Evolutionary conservation across 1,140 invertebrate genomes (phyloP).

Genomic region (Melanaphis sacchari): DNA sequence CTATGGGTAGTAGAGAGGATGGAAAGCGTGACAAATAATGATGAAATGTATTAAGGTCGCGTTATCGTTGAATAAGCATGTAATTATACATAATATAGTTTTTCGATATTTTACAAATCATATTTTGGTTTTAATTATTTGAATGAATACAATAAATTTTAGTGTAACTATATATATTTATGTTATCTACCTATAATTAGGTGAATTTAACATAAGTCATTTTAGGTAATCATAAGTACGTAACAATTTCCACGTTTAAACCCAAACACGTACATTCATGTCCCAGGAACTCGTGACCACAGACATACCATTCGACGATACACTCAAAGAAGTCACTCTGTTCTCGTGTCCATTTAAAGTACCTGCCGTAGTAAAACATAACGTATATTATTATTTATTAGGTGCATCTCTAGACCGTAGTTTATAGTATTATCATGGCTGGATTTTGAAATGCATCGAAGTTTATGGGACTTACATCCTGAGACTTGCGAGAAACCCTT

Average conservation of each 20-base stretch:
- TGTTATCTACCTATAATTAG: background rate
- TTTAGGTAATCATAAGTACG: background rate
- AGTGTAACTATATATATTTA: background rate
- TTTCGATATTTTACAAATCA: background rate
- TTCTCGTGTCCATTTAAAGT: slow-evolving; percentile 84
- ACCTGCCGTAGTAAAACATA: slow-evolving; percentile 67
- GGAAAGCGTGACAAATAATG: slow-evolving; percentile 54
- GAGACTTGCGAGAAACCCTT: background rate
- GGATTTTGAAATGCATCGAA: background rate
- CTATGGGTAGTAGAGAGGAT: slow-evolving; percentile 1
- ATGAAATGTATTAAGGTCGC: slow-evolving; percentile 19
- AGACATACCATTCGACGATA: slow-evolving; percentile 83
- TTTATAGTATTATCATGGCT: background rate
- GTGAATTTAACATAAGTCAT: background rate
- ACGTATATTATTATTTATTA: background rate
- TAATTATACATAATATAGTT: background rate
- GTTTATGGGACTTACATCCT: background rate
- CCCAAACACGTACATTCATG: slow-evolving; percentile 84
- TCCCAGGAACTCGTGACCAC: slow-evolving; percentile 89
- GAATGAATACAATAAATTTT: background rate
- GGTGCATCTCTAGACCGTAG: background rate
- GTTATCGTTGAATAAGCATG: slow-evolving; percentile 33
- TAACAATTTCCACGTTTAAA: slow-evolving; percentile 65
- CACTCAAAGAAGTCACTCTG: slow-evolving; percentile 82
- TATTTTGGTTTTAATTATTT: background rate